These are phyloP conservation scores for Carcharodon carcharias DNA, from an alignment of 2,797 vertebrate genomes.

Conservation along the genomic window DNA sequence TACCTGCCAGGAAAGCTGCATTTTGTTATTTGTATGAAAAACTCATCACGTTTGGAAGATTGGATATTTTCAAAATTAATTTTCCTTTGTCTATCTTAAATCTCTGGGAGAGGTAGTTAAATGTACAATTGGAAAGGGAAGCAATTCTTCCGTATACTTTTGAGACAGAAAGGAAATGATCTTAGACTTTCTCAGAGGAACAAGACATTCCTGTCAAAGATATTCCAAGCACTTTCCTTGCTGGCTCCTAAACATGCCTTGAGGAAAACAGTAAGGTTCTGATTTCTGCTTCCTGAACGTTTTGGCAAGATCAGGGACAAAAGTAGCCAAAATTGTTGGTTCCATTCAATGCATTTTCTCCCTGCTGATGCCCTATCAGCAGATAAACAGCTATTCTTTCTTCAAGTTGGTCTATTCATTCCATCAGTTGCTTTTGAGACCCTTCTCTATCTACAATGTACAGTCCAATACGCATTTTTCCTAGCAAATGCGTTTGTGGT, in stretches of 20 bases:
- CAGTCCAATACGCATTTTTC: neutral
- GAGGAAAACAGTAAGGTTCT: slow-evolving; percentile 24
- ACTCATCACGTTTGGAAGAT: neutral
- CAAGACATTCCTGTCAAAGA: slow-evolving; percentile 36
- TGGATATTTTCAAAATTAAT: neutral
- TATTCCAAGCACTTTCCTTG: slow-evolving; percentile 29
- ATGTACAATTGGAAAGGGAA: slow-evolving; percentile 18
- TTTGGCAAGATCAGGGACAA: slow-evolving; percentile 6
- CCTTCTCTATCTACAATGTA: neutral
- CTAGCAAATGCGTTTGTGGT: neutral
- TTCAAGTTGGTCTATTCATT: neutral
- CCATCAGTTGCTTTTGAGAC: neutral
- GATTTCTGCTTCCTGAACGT: slow-evolving; percentile 29
- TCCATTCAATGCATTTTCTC: slow-evolving; percentile 1
- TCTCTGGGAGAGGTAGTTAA: slow-evolving; percentile 18
- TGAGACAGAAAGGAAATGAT: slow-evolving; percentile 31
- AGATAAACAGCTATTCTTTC: neutral
- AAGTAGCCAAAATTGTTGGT: neutral
- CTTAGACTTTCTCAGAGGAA: slow-evolving; percentile 31
- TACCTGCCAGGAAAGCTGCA: neutral
- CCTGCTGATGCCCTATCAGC: neutral
- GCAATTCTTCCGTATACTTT: slow-evolving; percentile 24
- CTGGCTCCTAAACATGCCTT: slow-evolving; percentile 15
- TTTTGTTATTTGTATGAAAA: slow-evolving; percentile 13
- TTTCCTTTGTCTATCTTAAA: neutral